These are phyloP conservation scores for Gastrophryne carolinensis DNA, from an alignment of 2,797 vertebrate species.

Conservation along the genomic window DNA sequence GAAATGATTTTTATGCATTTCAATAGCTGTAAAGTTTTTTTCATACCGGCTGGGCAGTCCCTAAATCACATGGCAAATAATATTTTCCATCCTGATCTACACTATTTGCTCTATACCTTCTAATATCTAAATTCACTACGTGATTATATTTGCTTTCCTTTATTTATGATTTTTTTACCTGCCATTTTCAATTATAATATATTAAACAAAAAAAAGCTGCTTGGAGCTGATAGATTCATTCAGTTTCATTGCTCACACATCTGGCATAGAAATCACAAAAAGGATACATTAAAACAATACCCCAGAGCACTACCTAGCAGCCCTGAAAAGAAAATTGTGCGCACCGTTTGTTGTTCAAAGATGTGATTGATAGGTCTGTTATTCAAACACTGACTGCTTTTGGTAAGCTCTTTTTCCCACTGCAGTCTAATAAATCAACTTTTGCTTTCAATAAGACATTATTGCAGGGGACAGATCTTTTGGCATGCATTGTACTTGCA, in stretches of 20 bases:
- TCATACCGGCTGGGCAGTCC: no score
- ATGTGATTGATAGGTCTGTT: slow-evolving; percentile 44
- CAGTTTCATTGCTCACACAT: neutral
- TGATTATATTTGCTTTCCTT: neutral
- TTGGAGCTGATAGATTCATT: slow-evolving; percentile 18
- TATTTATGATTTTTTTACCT: neutral
- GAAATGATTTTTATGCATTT: no score
- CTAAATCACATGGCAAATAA: no score
- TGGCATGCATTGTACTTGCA: slow-evolving; percentile 38
- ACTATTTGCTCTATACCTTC: no score
- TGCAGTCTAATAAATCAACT: slow-evolving; percentile 45
- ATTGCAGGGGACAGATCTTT: slow-evolving; percentile 28
- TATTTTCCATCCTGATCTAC: no score
- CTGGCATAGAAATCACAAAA: slow-evolving; percentile 23
- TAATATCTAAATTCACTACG: neutral
- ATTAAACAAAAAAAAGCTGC: neutral
- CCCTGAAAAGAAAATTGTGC: slow-evolving; percentile 27
- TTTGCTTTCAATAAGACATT: slow-evolving; percentile 42
- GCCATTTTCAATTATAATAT: neutral
- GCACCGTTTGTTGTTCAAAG: slow-evolving; percentile 27
- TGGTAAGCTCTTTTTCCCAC: slow-evolving; percentile 36
- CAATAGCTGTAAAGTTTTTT: no score
- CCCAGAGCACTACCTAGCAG: neutral
- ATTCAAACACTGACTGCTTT: slow-evolving; percentile 42
- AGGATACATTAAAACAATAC: slow-evolving; percentile 33